A percentile compares a stretch with the other conserved stretches of the same genome.
Conservation (phyloP, 2,888 invertebrate species). For the Lingula anatina region DNA sequence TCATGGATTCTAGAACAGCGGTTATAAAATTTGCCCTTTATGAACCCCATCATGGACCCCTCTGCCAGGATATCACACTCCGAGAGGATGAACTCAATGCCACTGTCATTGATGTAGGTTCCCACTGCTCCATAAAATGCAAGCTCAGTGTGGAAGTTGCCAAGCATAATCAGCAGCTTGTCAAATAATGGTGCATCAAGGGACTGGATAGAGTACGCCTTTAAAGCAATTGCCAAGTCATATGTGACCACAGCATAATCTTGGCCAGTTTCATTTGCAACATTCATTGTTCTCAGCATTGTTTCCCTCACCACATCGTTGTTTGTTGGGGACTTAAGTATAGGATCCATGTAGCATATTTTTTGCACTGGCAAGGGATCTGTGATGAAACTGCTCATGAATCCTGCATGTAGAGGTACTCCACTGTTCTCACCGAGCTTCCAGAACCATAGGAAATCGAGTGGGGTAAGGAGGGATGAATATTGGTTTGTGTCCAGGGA, state of each 20-base stretch:
- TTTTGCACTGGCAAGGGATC: too few relatives aligned
- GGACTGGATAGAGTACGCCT: too few relatives aligned
- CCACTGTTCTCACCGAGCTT: neutral
- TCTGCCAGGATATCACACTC: constrained; percentile 10
- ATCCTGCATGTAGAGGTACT: constrained; percentile 7
- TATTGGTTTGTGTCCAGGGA: neutral
- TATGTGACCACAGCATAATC: constrained; percentile 11
- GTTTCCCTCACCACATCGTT: constrained; percentile 11
- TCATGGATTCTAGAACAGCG: constrained; percentile 7
- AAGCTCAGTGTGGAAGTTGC: too few relatives aligned
- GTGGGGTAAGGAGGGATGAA: too few relatives aligned
- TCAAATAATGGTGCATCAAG: too few relatives aligned
- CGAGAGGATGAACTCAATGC: constrained; percentile 6
- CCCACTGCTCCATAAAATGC: constrained; percentile 10
- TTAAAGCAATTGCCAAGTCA: constrained; percentile 10
- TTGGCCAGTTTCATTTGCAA: constrained; percentile 8
- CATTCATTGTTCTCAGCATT: constrained; percentile 5
- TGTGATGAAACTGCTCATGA: constrained; percentile 1
- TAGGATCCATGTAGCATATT: constrained; percentile 11
- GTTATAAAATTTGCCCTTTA: constrained; percentile 11
- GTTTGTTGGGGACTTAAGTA: constrained; percentile 6
- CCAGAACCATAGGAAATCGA: too few relatives aligned
- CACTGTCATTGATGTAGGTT: constrained; percentile 6
- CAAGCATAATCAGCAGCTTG: constrained; percentile 8
- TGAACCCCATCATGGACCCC: constrained; percentile 6